Conservation (phyloP, 1,140 invertebrate genomes). For the Ceratina japonica region DNA sequence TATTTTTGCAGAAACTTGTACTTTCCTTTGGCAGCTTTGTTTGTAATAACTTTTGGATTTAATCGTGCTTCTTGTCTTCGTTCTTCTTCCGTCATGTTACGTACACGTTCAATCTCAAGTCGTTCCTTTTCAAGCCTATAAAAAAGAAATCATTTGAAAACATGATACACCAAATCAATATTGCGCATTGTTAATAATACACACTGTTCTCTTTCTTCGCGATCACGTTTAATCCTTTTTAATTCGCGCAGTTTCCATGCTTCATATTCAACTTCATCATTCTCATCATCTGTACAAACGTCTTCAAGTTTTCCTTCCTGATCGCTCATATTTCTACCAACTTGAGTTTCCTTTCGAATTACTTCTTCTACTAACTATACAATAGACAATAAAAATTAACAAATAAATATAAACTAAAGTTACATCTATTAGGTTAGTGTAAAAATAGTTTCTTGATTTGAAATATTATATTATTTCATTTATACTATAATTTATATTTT, state of each 20-base stretch:
- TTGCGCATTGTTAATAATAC: conserved; percentile 69
- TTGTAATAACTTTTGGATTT: conserved; percentile 97
- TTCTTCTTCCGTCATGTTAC: conserved; percentile 98
- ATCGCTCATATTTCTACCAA: conserved; percentile 79
- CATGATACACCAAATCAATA: conserved; percentile 4
- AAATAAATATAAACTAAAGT: not conserved
- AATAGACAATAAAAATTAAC: not conserved
- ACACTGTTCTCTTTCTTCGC: conserved; percentile 95
- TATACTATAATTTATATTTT: no score
- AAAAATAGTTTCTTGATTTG: no score
- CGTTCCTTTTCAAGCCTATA: conserved; percentile 89
- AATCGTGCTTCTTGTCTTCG: conserved; percentile 90
- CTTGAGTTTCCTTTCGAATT: conserved; percentile 85
- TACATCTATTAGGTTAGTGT: no score
- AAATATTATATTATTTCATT: not conserved
- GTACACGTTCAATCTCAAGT: conserved; percentile 93
- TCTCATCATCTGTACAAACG: conserved; percentile 98
- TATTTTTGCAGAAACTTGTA: conserved; percentile 99
- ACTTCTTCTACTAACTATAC: conserved; percentile 92
- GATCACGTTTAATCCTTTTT: conserved; percentile 96
- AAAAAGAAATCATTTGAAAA: conserved; percentile 42
- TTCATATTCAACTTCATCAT: conserved; percentile 98
- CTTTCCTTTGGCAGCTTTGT: conserved; percentile 98
- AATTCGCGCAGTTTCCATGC: conserved; percentile 98
- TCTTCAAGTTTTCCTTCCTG: conserved; percentile 88